A percentile compares a stretch with the other conserved stretches of the same genome.
Conservation (phyloP, 2,113 vertebrate genomes). For the Scatophagus argus region DNA sequence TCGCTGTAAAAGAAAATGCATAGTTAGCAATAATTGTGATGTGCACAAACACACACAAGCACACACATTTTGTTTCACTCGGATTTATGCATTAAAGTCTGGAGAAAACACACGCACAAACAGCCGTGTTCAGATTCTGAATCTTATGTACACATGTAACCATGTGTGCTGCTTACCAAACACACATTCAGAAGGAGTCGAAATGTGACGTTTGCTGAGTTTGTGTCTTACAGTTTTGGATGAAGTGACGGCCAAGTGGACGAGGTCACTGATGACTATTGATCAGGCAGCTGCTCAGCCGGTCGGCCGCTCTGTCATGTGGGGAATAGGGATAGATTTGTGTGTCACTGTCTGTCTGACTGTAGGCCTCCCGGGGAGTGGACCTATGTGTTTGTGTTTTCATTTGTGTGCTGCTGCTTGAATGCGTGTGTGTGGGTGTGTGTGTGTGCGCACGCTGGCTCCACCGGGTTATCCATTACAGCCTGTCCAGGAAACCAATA, state of each 20-base stretch:
- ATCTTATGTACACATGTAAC: background rate
- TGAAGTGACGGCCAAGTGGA: conserved; percentile 74
- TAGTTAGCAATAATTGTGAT: conserved; percentile 63
- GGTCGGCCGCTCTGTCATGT: conserved; percentile 69
- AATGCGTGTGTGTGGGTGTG: conserved; percentile 25
- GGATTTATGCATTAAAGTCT: background rate
- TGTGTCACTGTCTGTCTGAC: conserved; percentile 80
- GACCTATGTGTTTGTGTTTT: conserved; percentile 58
- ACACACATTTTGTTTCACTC: conserved; percentile 23
- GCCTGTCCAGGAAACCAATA: conserved; percentile 80
- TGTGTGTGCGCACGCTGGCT: conserved; percentile 38
- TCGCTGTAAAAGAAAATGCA: conserved; percentile 65
- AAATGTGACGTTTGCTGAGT: conserved; percentile 46
- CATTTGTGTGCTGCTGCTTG: conserved; percentile 45
- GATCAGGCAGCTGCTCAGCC: conserved; percentile 80
- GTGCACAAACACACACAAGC: conserved; percentile 17
- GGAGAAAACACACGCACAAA: background rate
- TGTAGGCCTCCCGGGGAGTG: conserved; percentile 68
- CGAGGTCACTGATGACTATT: conserved; percentile 85
- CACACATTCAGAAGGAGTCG: conserved; percentile 10
- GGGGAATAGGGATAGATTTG: conserved; percentile 77
- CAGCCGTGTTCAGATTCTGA: background rate
- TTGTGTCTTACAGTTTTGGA: conserved; percentile 66
- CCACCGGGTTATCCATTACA: conserved; percentile 79
- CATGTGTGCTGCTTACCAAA: background rate